Base-by-base conservation (phyloP, 2,113 vertebrate species). In the Clarias batrachus region DNA sequence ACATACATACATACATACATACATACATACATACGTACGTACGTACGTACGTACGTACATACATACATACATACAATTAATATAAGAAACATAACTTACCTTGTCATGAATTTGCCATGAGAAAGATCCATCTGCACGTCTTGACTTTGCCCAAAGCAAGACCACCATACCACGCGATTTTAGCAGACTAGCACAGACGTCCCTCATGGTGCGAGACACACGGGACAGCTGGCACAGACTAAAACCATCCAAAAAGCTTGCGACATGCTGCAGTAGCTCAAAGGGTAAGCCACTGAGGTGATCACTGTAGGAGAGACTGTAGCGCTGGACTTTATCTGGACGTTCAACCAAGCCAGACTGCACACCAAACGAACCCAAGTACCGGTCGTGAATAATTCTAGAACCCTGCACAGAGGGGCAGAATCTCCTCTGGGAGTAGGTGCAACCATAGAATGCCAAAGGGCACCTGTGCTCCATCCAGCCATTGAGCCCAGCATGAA, bases 381-480 rank as follows among this genome's bases (percentile, higher is more conserved):
- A 97, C 54, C 97, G 95, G 92, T 99, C 98, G 54, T 99, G 98
- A 93, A 99, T 97, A 88, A 99, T 95, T 89, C 97, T 96, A 90
- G 97, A 97, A 87, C 98, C 97, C 92, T 98, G 98, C 7, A 96
- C 96, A 4, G 97, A 98, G 1, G 98, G 98, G 84, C 98, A 99
- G 94, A 99, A 98, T 83, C 98, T 96, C 89, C 97, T 95, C 65
- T 99, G 98, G 81, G 98, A 99, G 92, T 97, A 99, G 30, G 98
- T 97, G 91, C 98, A 99, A 86, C 98, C 98, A 82, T 99, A 99
- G 91, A 99, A 99, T 0, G 98, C 98, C 93, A 99, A 92, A 48
- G 98, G 98, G 90, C 98, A 99, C 66, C 98, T 96, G 82, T 99
- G 98, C 90, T 99, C 98, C 97, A 99, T 99, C 98, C 98, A 99